Evolutionary conservation across 2,797 vertebrate genomes (phyloP).

Genomic region (Eulemur coronatus): DNA sequence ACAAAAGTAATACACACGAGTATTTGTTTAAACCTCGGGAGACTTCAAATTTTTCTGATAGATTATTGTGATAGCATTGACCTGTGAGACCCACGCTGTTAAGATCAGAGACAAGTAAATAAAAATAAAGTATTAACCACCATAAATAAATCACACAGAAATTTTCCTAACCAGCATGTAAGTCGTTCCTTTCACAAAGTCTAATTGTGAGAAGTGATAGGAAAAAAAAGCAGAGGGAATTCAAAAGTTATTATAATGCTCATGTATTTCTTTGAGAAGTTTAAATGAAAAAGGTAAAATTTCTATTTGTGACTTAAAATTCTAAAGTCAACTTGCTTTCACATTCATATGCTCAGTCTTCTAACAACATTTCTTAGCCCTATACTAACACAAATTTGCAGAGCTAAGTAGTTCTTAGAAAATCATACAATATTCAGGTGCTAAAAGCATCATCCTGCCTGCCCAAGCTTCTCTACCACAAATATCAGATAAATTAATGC

Average conservation of each 20-base stretch:
- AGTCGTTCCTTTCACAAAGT: not conserved
- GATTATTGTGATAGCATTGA: not conserved
- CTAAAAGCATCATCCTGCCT: accelerated
- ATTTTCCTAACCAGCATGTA: not conserved
- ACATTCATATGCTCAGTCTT: not conserved
- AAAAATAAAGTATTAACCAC: constrained; percentile 21
- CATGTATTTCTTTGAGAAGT: not conserved
- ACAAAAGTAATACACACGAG: not conserved
- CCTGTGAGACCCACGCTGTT: not conserved
- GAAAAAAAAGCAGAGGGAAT: not conserved
- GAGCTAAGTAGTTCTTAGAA: not conserved
- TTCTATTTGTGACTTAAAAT: not conserved
- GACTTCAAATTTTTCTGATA: not conserved
- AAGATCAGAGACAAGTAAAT: not conserved
- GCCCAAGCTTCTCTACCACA: accelerated
- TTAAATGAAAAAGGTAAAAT: not conserved
- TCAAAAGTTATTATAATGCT: not conserved
- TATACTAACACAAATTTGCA: not conserved
- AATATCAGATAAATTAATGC: not conserved
- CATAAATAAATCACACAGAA: not conserved
- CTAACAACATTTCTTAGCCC: not conserved
- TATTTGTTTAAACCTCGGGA: not conserved
- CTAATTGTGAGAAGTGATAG: not conserved
- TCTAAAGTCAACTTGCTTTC: not conserved
- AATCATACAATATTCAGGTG: not conserved